Conservation (phyloP, 2,797 vertebrate species). For the Pterois miles region DNA sequence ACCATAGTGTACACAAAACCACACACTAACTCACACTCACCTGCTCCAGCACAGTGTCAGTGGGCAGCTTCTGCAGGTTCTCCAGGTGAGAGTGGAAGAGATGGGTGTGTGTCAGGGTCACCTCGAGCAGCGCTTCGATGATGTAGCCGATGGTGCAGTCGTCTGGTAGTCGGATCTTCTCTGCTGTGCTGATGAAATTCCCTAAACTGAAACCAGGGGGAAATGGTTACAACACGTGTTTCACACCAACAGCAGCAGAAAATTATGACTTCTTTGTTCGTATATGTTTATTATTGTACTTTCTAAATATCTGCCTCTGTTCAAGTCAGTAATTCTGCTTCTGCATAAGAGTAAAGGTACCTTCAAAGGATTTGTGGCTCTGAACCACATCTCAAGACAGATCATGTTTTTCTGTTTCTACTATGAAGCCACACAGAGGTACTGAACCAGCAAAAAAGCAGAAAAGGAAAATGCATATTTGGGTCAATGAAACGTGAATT, state of each 20-base stretch:
- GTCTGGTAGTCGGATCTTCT: constrained; percentile 94
- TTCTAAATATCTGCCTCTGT: too few relatives aligned
- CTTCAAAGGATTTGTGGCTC: too few relatives aligned
- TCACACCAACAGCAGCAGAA: background rate
- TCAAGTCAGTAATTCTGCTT: too few relatives aligned
- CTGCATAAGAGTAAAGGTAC: too few relatives aligned
- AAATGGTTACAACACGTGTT: background rate
- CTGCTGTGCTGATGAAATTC: constrained; percentile 96
- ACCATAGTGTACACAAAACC: background rate
- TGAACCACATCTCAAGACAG: too few relatives aligned
- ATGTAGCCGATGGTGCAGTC: constrained; percentile 98
- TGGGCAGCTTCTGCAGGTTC: constrained; percentile 89
- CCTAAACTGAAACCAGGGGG: constrained; percentile 85
- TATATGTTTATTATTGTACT: too few relatives aligned
- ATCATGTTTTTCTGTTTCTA: too few relatives aligned
- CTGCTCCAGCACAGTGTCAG: constrained; percentile 85
- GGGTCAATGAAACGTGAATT: too few relatives aligned
- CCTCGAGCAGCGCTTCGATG: constrained; percentile 93
- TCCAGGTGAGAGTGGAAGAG: constrained; percentile 98
- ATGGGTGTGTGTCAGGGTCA: constrained; percentile 86
- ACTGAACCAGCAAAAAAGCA: too few relatives aligned
- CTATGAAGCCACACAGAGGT: too few relatives aligned
- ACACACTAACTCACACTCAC: constrained; percentile 73
- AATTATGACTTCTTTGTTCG: rapidly evolving
- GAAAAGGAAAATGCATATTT: too few relatives aligned